Evolutionary conservation across 2,113 vertebrate species (phyloP), one percentile per base, ranked within the genome.

Genomic region (Nothocercus nigrocapillus): DNA sequence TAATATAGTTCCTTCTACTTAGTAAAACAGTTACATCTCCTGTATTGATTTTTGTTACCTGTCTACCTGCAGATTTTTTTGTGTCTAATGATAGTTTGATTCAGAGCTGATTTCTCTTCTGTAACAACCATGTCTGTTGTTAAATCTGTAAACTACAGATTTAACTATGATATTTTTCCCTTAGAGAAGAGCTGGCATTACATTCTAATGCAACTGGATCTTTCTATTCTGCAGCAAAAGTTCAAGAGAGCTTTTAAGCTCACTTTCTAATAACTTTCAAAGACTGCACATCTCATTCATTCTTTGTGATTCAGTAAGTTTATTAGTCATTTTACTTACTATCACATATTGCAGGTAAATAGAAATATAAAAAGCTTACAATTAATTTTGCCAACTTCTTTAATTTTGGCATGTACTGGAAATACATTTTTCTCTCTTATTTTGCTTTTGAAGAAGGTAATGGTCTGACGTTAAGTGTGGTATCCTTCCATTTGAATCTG

Each of bases 391-490:
- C 36, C 20, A 4, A 7, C 56, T 91, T 58, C 63, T 95, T 90
- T 69, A 56, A 72, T 16, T 95, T 94, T 88, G 38, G n/a, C 17
- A 66, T 87, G 67, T 79, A 47, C 9, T 82, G 16, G n/a, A 95
- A 88, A 90, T 67, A 45, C 2, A 0, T 70, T 96, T 96, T 93
- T 94, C 11, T 94, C 51, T 75, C 96, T 85, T 91, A 80, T 93
- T 95, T 84, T 87, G 32, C 24, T 51, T n/a, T 54, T 96, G 18
- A 80, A 83, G 75, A 34, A 67, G 18, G 36, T 70, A 45, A 74
- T 81, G 40, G 20, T 66, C 67, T 58, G 56, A 36, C 82, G 47
- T 74, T 74, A 91, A 73, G 75, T 64, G 69, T 15, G 5, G 7
- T 8, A 8, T 73, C 38, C 25, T 82, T 95, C 91, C 74, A 44